Evolutionary conservation across 2,888 invertebrate genomes (phyloP).

Genomic region (Syritta pipiens): DNA sequence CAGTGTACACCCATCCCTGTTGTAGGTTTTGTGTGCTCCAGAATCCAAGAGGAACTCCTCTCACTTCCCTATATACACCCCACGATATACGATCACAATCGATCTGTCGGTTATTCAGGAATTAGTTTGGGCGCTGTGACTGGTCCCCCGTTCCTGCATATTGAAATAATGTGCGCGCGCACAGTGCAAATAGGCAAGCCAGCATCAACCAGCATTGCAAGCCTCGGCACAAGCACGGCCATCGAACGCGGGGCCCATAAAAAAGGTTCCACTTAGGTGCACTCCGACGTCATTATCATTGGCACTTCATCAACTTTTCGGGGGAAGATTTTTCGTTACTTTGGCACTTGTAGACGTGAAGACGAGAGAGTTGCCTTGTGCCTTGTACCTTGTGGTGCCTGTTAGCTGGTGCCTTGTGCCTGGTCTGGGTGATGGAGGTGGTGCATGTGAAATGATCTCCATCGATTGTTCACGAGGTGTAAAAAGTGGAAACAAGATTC

Average conservation of each 20-base stretch:
- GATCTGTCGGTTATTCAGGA: constrained; percentile 47
- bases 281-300: constrained; percentile 62
- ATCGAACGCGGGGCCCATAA: constrained; percentile 13
- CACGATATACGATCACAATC: constrained; percentile 49
- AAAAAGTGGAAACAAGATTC: constrained; percentile 67
- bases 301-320: constrained; percentile 65
- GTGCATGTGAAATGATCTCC: constrained; percentile 66
- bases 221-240: no score
- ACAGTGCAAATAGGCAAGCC: constrained; percentile 60
- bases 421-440: neutral
- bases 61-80: constrained; percentile 2
- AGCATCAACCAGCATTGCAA: constrained; percentile 21
- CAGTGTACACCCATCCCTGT: constrained; percentile 6
- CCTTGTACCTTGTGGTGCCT: neutral
- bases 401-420: neutral
- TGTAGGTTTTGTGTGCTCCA: constrained; percentile 54
- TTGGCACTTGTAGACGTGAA: constrained; percentile 28
- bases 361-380: neutral
- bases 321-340: constrained; percentile 44
- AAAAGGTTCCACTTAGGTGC: constrained; percentile 52
- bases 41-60: constrained; percentile 18
- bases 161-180: constrained; percentile 47
- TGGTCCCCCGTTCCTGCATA: constrained; percentile 18
- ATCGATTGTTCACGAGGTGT: constrained; percentile 69
- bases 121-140: constrained; percentile 60